A percentile compares a stretch with the other conserved stretches of the same genome.
These are phyloP conservation scores for Coelopa frigida DNA, from an alignment of 1,140 invertebrate species.

Conservation along the genomic window DNA sequence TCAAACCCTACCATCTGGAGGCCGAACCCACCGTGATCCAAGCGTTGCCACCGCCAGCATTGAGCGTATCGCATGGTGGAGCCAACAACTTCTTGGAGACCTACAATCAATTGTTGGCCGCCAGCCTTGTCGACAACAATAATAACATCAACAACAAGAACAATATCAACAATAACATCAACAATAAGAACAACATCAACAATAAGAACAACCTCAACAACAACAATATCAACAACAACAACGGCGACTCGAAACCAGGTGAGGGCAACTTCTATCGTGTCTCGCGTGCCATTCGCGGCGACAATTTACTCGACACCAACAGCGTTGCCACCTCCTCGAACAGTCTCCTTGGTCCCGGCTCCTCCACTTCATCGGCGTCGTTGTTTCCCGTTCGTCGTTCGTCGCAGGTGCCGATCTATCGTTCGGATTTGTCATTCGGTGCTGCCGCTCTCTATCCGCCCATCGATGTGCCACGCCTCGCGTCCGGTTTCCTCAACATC, in stretches of 20 bases:
- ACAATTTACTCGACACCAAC: constrained; percentile 32
- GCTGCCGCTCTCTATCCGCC: constrained; percentile 10
- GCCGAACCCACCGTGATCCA: constrained; percentile 38
- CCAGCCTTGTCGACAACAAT: constrained; percentile 19
- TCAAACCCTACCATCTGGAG: constrained; percentile 39
- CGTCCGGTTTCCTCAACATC: not conserved
- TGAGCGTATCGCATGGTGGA: constrained; percentile 11
- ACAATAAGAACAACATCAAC: too few relatives aligned
- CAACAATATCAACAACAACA: too few relatives aligned
- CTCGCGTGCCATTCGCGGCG: constrained; percentile 30
- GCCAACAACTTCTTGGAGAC: constrained; percentile 12
- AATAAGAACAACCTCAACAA: too few relatives aligned
- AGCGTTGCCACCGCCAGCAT: constrained; percentile 26
- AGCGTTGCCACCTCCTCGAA: constrained; percentile 14
- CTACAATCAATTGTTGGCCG: constrained; percentile 21
- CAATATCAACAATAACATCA: too few relatives aligned
- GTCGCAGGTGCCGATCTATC: constrained; percentile 7
- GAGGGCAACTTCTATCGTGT: constrained; percentile 31
- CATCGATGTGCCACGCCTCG: constrained; percentile 9
- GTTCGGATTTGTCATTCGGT: constrained; percentile 10
- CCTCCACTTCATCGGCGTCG: not conserved
- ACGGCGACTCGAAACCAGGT: too few relatives aligned
- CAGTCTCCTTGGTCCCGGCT: not conserved
- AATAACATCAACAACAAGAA: too few relatives aligned
- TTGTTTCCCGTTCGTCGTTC: not conserved